Percentiles rank a stretch among this genome's conserved stretches.
These are phyloP conservation scores for Hipposideros larvatus DNA, from an alignment of 2,797 vertebrate genomes.

Conservation along the genomic window DNA sequence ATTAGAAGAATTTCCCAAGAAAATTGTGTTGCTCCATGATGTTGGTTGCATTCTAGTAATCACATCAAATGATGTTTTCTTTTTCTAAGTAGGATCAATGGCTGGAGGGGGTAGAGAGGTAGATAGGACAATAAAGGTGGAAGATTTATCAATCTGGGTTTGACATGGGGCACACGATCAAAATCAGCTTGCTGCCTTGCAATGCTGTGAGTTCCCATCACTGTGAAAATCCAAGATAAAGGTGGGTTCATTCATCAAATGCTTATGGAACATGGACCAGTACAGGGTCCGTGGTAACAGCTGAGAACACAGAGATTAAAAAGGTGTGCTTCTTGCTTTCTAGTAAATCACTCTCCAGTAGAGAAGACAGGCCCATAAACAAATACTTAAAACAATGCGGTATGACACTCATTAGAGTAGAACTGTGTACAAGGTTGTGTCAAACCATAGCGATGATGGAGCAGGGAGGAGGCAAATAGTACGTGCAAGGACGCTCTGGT, in stretches of 20 bases:
- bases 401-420: neutral
- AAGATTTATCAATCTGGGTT: neutral
- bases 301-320: conserved; percentile 44
- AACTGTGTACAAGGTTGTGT: conserved; percentile 9
- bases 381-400: conserved; percentile 34
- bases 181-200: neutral
- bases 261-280: neutral
- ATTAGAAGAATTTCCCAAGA: neutral
- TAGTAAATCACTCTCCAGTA: conserved; percentile 43
- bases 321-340: neutral
- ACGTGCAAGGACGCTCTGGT: neutral
- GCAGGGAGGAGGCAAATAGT: neutral
- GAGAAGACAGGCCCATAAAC: conserved; percentile 49
- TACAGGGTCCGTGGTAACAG: conserved; percentile 48
- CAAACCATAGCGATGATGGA: neutral
- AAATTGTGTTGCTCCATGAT: neutral
- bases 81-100: neutral
- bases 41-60: neutral
- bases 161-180: neutral
- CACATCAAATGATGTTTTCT: neutral
- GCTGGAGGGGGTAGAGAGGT: neutral
- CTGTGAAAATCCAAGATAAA: neutral
- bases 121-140: neutral
- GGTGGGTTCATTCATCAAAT: conserved; percentile 52
- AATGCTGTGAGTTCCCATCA: neutral